Conservation (phyloP, 1,140 invertebrate genomes). For the Nephila pilipes region DNA sequence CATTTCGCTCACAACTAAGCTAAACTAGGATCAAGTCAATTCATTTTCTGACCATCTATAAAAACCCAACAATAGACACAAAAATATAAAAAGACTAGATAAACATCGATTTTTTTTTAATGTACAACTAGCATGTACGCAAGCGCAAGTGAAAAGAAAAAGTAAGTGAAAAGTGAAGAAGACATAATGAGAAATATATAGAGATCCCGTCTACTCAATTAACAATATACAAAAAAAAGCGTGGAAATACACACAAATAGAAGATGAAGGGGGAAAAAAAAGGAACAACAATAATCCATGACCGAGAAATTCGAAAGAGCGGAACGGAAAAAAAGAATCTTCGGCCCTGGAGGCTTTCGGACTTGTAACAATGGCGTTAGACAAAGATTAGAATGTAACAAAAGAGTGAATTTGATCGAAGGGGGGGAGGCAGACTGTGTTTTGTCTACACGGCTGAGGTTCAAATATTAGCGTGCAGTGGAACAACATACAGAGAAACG, state of each 20-base stretch:
- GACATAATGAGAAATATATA: background rate
- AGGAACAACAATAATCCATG: background rate
- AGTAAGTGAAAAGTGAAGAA: conserved; percentile 1
- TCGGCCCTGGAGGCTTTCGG: background rate
- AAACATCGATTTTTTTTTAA: background rate
- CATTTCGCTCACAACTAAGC: background rate
- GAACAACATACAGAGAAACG: background rate
- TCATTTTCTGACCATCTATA: background rate
- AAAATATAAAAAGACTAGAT: background rate
- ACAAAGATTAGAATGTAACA: conserved; percentile 11
- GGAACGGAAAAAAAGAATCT: background rate
- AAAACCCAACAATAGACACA: background rate
- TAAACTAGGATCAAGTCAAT: background rate
- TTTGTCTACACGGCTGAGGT: conserved; percentile 8
- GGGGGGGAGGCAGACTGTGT: background rate
- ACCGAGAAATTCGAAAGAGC: conserved; percentile 14
- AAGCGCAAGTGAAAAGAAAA: conserved; percentile 13
- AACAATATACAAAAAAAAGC: background rate
- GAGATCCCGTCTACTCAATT: background rate
- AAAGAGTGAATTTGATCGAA: background rate
- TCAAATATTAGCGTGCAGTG: conserved; percentile 6
- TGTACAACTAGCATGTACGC: background rate
- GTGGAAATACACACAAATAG: background rate
- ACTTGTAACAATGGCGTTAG: background rate
- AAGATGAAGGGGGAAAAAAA: background rate